Evolutionary conservation across 2,888 invertebrate species (phyloP).

Genomic region (Oegoconia quadripuncta): DNA sequence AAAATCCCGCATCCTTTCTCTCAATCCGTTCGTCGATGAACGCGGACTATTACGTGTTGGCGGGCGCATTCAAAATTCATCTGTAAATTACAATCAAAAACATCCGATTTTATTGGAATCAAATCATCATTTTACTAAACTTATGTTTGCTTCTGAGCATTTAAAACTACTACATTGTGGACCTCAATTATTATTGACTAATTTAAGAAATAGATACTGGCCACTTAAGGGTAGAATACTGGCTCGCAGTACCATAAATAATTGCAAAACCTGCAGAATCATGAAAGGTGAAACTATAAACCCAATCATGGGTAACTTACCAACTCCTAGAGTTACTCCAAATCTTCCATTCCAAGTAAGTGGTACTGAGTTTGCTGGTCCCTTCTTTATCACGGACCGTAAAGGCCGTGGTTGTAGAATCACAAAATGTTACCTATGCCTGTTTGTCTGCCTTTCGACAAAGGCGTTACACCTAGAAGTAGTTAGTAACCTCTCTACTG

Average conservation of each 20-base stretch:
- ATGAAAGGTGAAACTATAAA: slow-evolving; percentile 10
- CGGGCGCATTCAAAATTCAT: slow-evolving; percentile 24
- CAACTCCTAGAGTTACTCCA: slow-evolving; percentile 15
- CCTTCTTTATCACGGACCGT: slow-evolving; percentile 13
- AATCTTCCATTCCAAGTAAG: slow-evolving; percentile 14
- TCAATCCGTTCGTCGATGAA: slow-evolving; percentile 15
- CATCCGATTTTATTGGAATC: slow-evolving; percentile 30
- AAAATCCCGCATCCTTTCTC: not conserved
- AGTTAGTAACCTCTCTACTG: slow-evolving; percentile 17
- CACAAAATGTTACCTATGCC: slow-evolving; percentile 15
- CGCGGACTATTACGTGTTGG: slow-evolving; percentile 24
- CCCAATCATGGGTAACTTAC: slow-evolving; percentile 23
- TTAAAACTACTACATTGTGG: slow-evolving; percentile 22
- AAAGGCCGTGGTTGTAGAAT: slow-evolving; percentile 9
- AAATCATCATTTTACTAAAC: slow-evolving; percentile 23
- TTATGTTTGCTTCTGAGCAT: slow-evolving; percentile 21
- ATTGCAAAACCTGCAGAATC: slow-evolving; percentile 1
- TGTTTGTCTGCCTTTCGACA: slow-evolving; percentile 20
- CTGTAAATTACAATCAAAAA: slow-evolving; percentile 21
- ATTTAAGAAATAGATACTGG: slow-evolving; percentile 22
- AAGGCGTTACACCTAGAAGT: slow-evolving; percentile 19
- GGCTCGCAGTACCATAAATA: slow-evolving; percentile 3
- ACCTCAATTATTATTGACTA: slow-evolving; percentile 21
- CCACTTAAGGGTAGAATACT: slow-evolving; percentile 22
- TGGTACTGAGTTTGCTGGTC: slow-evolving; percentile 20